These are phyloP conservation scores for Parapristionchus giblindavisi DNA, from an alignment of 2,888 invertebrate species.

Conservation along the genomic window DNA sequence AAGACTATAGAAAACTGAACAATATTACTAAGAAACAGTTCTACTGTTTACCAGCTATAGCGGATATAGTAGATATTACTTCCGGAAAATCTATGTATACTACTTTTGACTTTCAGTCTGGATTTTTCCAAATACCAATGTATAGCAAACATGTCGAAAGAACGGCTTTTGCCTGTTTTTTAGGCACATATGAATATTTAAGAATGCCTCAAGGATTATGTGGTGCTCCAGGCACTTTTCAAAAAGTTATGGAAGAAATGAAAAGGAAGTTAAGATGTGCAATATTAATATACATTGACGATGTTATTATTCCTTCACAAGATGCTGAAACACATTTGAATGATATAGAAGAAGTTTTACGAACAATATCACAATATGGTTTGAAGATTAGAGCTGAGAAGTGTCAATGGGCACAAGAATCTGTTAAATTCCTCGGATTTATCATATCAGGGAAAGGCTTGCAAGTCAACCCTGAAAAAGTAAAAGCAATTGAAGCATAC, in stretches of 20 bases:
- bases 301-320: slow-evolving; percentile 38
- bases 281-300: slow-evolving; percentile 40
- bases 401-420: slow-evolving; percentile 3
- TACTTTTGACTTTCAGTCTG: slow-evolving; percentile 39
- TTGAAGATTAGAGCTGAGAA: slow-evolving; percentile 29
- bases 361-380: slow-evolving; percentile 28
- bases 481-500: slow-evolving; percentile 13
- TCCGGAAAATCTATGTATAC: slow-evolving; percentile 32
- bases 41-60: background rate
- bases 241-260: slow-evolving; percentile 39
- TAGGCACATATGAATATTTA: slow-evolving; percentile 40
- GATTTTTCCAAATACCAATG: slow-evolving; percentile 42
- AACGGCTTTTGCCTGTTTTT: slow-evolving; percentile 41
- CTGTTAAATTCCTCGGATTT: slow-evolving; percentile 34
- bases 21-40: background rate
- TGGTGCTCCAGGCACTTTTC: slow-evolving; percentile 40
- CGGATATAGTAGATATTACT: slow-evolving; percentile 16
- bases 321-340: slow-evolving; percentile 38
- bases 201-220: slow-evolving; percentile 43
- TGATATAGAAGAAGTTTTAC: slow-evolving; percentile 43
- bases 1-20: slow-evolving; percentile 16
- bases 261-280: background rate
- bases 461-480: slow-evolving; percentile 22
- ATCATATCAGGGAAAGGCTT: slow-evolving; percentile 17
- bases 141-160: slow-evolving; percentile 4